Conservation (phyloP, 53 echinoderm and acorn worm species). For the Temnopleurus reevesii region DNA sequence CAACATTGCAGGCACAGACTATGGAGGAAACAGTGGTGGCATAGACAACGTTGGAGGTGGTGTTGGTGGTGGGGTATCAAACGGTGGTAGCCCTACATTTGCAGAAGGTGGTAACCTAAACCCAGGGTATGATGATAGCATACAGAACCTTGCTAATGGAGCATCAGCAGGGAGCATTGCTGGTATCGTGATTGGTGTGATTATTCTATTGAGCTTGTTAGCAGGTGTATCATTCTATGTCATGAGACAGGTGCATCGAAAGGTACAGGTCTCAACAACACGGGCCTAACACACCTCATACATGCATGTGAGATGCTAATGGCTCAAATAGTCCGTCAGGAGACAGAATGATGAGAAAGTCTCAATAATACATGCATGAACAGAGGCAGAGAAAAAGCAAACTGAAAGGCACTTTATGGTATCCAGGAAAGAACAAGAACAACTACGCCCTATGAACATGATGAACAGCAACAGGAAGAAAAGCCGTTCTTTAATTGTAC, state of each 20-base stretch:
- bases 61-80: constrained; percentile 10
- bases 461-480: too few species aligned
- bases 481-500: too few species aligned
- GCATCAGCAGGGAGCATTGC: constrained; percentile 56
- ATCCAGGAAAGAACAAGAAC: too few species aligned
- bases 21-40: constrained; percentile 15
- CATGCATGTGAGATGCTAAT: too few species aligned
- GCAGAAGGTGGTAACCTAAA: constrained; percentile 20
- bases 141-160: constrained; percentile 25
- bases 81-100: neutral
- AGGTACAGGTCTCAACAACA: constrained; percentile 2
- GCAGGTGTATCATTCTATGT: constrained; percentile 33
- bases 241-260: constrained; percentile 45
- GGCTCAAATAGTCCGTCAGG: too few species aligned
- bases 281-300: neutral
- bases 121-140: constrained; percentile 51
- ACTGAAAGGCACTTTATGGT: too few species aligned
- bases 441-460: too few species aligned
- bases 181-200: constrained; percentile 50
- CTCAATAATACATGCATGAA: too few species aligned
- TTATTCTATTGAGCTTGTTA: constrained; percentile 33
- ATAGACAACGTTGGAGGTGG: constrained; percentile 6
- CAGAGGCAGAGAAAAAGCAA: too few species aligned
- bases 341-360: too few species aligned
- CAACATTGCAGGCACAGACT: constrained; percentile 38